Evolutionary conservation across 2,113 vertebrate species (phyloP).

Genomic region (Copsychus sechellarum): DNA sequence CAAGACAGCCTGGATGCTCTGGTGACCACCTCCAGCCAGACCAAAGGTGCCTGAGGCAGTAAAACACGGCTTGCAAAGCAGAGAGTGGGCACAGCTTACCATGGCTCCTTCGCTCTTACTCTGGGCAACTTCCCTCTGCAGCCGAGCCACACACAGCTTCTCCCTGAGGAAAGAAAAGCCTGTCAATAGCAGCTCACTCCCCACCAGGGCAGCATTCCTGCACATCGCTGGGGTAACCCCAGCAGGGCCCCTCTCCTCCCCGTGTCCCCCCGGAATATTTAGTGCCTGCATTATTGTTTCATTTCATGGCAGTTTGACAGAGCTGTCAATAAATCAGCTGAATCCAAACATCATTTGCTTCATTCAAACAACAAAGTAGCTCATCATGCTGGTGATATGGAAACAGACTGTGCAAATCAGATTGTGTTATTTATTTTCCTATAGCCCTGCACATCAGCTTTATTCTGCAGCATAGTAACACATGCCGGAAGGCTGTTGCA

Average conservation of each 20-base stretch:
- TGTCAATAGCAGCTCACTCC: slow-evolving; percentile 36
- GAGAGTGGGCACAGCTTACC: slow-evolving; percentile 72
- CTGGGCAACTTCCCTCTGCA: slow-evolving; percentile 87
- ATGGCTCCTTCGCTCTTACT: slow-evolving; percentile 88
- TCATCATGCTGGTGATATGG: neutral
- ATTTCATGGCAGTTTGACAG: neutral
- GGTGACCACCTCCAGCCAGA: neutral
- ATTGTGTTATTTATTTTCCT: neutral
- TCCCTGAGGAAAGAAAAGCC: slow-evolving; percentile 78
- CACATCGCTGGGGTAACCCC: neutral
- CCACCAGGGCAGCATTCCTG: neutral
- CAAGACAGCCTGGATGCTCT: neutral
- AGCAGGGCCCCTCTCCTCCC: neutral
- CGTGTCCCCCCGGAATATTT: neutral
- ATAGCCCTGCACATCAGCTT: neutral
- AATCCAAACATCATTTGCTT: slow-evolving; percentile 9
- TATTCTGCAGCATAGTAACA: neutral
- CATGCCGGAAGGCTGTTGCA: neutral
- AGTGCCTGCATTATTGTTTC: neutral
- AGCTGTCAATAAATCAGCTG: slow-evolving; percentile 6
- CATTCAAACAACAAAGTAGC: neutral
- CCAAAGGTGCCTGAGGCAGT: neutral
- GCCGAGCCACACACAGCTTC: slow-evolving; percentile 90
- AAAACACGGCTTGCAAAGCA: neutral
- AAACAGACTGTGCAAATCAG: neutral